These are phyloP conservation scores for Anadara kagoshimensis DNA, from an alignment of 1,140 invertebrate species.

Conservation along the genomic window DNA sequence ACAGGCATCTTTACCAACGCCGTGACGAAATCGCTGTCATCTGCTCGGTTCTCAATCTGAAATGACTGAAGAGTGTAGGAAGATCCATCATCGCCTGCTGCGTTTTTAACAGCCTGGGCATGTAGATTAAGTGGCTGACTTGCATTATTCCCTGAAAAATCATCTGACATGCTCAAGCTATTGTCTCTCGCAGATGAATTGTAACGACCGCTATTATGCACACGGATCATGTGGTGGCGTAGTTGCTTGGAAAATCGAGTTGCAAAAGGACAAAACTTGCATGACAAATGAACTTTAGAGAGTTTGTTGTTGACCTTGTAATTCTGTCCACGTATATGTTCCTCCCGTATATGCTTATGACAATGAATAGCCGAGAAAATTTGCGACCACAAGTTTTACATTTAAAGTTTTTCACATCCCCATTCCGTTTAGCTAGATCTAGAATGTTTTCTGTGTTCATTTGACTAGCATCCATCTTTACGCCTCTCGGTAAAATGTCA, in stretches of 20 bases:
- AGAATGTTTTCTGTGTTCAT: slow-evolving; percentile 31
- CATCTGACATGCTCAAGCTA: slow-evolving; percentile 31
- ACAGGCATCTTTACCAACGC: slow-evolving; percentile 94
- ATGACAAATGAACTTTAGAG: slow-evolving; percentile 70
- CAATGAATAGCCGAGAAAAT: slow-evolving; percentile 60
- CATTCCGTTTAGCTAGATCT: slow-evolving; percentile 67
- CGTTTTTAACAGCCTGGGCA: slow-evolving; percentile 32
- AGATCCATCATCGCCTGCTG: slow-evolving; percentile 23
- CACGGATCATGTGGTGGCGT: slow-evolving; percentile 56
- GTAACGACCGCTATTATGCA: slow-evolving; percentile 37
- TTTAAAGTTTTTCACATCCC: slow-evolving; percentile 48
- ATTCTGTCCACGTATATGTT: slow-evolving; percentile 48
- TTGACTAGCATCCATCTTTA: slow-evolving; percentile 17
- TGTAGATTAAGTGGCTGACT: slow-evolving; percentile 35
- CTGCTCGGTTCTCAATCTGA: slow-evolving; percentile 51
- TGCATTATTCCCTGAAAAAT: slow-evolving; percentile 42
- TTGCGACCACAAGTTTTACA: slow-evolving; percentile 60
- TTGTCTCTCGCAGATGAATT: slow-evolving; percentile 28
- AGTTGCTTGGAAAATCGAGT: slow-evolving; percentile 60
- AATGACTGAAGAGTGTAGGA: slow-evolving; percentile 47
- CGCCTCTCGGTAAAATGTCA: slow-evolving; percentile 35
- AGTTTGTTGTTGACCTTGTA: slow-evolving; percentile 43
- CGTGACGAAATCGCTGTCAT: slow-evolving; percentile 79
- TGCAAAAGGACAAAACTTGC: slow-evolving; percentile 74
- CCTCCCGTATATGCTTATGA: slow-evolving; percentile 48